Evolutionary conservation across 2,888 invertebrate genomes (phyloP), one percentile per base, ranked within the genome.

Genomic region (Oscheius onirici): DNA sequence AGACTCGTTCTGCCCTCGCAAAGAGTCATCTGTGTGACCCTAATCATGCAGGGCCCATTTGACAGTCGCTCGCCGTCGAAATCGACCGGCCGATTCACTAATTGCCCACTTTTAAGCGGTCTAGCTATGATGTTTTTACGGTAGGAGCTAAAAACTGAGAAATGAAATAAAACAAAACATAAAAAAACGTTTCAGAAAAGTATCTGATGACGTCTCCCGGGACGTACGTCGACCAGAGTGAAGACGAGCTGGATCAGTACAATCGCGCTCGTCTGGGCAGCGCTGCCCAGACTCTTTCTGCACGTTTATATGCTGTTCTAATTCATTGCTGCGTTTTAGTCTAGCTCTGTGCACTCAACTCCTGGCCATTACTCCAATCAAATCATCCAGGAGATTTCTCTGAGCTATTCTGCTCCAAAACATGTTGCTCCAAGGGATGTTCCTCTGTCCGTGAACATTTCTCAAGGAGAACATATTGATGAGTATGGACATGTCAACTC

Each of bases 351-450:
- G 8, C 34, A 58, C 5, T 57, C 68, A 13, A 73, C 72, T 11
- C 46, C 72, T 28, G 66, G 61, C 22, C 61, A 49, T n/a, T 68
- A 68, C 52, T 55, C 65, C 40, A 69, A 73, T 22, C 73, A 73
- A 6, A 28, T 77, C 2, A 68, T 77, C 46, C 77, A 77, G 69
- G 77, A 77, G 72, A 70, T 77, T 11, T 61, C 78, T n/a, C 41
- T 78, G 11, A 63, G 72, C 11, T 78, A 78, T 55, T 78, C 78
- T 5, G 69, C 76, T 28, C 78, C 78, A 5, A 69, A 69, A 15
- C 69, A 69, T 2, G 57, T 72, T 24, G 54, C 71, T 49, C 72
- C 74, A 28, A 55, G 44, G 8, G 55, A 69, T 40, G 69, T 43
- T n/a, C 72, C 72, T 11, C 49, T 72, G 13, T 49, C 68, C 11